Evolutionary conservation across 1,140 invertebrate species (phyloP), one percentile per base, ranked within the genome.

Genomic region (Drosophila cardini): DNA sequence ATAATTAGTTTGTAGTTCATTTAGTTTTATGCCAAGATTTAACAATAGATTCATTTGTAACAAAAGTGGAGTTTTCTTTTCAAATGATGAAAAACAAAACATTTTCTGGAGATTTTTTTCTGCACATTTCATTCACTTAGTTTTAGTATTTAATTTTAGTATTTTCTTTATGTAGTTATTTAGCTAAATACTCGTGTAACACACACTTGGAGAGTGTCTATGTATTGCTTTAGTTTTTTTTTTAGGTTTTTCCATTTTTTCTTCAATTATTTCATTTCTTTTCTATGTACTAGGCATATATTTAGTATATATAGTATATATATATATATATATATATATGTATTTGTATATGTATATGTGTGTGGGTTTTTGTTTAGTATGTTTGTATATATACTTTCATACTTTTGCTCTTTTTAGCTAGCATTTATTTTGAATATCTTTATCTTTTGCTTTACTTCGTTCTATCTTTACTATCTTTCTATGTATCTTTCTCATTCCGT

Each of bases 101-200:
- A 21, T 43, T 26, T 48, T 21, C 46, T 48, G 8, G 45, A 42
- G 34, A 42, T 52, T 68, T 34, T 38, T 4, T 45, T 34, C 48
- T 34, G 13, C 9, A 21, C n/a, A 18, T 26, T 64, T 56, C 53
- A 30, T 30, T 30, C 30, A 48, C 58, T 40, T 50, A 45, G 32
- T 52, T 48, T 68, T 63, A 55, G 65, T 72, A 55, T 62, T 58
- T 46, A 45, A 40, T 48, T 56, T 45, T 74, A 60, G 30, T 38
- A 64, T 52, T 36, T 50, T 45, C 42, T 68, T 55, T 80, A 63
- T 48, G 42, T 77, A 80, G 48, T 62, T 72, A 53, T 60, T 80
- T 81, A 84, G 82, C 85, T 89, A 89, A 80, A 84, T 89, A 83
- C 68, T 85, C 80, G 72, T 89, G 76, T 84, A 90, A 80, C 78